Evolutionary conservation across 1,140 invertebrate species (phyloP).

Genomic region (Prorops nasuta): DNA sequence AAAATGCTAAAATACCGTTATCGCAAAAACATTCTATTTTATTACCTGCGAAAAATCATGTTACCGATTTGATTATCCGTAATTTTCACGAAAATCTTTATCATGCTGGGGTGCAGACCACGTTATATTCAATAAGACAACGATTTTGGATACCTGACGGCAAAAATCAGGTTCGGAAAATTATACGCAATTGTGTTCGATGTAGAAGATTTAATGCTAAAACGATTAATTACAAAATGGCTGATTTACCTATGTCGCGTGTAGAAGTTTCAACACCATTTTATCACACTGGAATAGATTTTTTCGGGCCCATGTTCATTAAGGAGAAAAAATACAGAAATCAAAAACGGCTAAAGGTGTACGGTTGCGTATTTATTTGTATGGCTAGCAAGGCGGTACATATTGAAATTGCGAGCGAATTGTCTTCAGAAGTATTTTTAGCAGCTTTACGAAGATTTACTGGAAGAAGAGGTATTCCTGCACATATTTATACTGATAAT

Average conservation of each 20-base stretch:
- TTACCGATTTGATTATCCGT: not conserved
- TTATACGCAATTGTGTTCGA: not conserved
- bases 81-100: not conserved
- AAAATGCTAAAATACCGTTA: not conserved
- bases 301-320: constrained; percentile 8
- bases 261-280: constrained; percentile 21
- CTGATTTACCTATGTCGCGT: not conserved
- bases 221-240: not conserved
- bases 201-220: not conserved
- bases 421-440: not conserved
- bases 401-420: not conserved
- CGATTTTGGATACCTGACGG: not conserved
- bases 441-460: not conserved
- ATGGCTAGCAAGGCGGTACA: not conserved
- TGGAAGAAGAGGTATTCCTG: too few species aligned
- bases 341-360: not conserved
- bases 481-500: constrained; percentile 35
- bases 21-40: not conserved
- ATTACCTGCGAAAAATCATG: not conserved
- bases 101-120: not conserved
- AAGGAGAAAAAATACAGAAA: not conserved
- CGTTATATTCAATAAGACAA: not conserved
- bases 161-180: too few species aligned
- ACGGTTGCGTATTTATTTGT: not conserved
- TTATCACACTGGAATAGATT: constrained; percentile 24